Percentiles rank a stretch among this genome's conserved stretches.
These are phyloP conservation scores for Onychomys arenicola DNA, from an alignment of 2,797 vertebrate species.

Conservation along the genomic window DNA sequence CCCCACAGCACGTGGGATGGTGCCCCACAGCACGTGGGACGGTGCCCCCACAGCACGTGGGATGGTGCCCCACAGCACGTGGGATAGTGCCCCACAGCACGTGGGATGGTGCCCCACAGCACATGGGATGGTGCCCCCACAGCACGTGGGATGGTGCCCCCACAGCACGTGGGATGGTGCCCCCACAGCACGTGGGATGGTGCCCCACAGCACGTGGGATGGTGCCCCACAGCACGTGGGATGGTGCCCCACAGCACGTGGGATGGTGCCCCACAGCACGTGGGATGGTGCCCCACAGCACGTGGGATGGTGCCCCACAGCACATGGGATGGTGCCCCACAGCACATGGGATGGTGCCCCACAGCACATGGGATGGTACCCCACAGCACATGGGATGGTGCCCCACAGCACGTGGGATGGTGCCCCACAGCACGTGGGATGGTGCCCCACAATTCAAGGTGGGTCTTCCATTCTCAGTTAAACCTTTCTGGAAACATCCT, in stretches of 20 bases:
- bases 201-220: neutral
- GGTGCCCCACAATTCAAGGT: neutral
- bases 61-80: neutral
- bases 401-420: too few species aligned
- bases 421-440: neutral
- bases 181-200: neutral
- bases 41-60: neutral
- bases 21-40: neutral
- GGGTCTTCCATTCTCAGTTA: neutral
- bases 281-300: neutral
- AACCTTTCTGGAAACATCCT: neutral
- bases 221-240: neutral
- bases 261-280: neutral
- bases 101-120: neutral
- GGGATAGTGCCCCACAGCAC: neutral
- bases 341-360: neutral
- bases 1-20: neutral
- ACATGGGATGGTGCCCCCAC: too few species aligned
- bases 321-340: too few species aligned
- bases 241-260: neutral
- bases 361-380: too few species aligned
- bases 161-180: too few species aligned
- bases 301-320: neutral
- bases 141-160: neutral
- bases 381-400: neutral